Percentiles rank a stretch among this genome's conserved stretches.
These are phyloP conservation scores for Eulemur mongoz DNA, from an alignment of 2,797 vertebrate genomes.

Conservation along the genomic window DNA sequence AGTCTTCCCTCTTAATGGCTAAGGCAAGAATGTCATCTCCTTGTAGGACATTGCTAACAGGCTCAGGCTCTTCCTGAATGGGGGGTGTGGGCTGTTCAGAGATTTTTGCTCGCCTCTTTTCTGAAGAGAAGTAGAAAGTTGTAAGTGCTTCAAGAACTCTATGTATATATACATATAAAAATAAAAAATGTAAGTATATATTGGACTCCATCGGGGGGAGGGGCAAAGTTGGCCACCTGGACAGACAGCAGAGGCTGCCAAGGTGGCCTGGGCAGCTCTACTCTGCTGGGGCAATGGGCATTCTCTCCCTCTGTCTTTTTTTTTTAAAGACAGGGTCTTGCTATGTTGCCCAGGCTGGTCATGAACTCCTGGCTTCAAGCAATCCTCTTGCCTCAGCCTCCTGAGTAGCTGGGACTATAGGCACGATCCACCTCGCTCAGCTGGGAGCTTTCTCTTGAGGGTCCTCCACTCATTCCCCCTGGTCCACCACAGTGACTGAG, in stretches of 20 bases:
- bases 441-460: neutral
- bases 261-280: neutral
- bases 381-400: neutral
- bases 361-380: neutral
- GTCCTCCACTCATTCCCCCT: neutral
- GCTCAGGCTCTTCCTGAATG: constrained; percentile 77
- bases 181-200: neutral
- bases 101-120: constrained; percentile 81
- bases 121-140: constrained; percentile 80
- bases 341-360: neutral
- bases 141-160: neutral
- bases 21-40: constrained; percentile 85
- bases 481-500: neutral
- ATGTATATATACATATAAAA: neutral
- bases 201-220: neutral
- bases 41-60: constrained; percentile 73
- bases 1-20: constrained; percentile 83
- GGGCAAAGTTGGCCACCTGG: neutral
- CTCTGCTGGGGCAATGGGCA: neutral
- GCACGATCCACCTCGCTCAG: neutral
- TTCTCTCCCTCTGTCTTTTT: neutral
- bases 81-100: constrained; percentile 64
- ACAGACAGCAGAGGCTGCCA: neutral
- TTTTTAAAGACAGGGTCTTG: neutral
- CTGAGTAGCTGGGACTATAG: neutral